Evolutionary conservation across 1,140 invertebrate species (phyloP), one percentile per base, ranked within the genome.

Genomic region (Neuroterus valhalla): DNA sequence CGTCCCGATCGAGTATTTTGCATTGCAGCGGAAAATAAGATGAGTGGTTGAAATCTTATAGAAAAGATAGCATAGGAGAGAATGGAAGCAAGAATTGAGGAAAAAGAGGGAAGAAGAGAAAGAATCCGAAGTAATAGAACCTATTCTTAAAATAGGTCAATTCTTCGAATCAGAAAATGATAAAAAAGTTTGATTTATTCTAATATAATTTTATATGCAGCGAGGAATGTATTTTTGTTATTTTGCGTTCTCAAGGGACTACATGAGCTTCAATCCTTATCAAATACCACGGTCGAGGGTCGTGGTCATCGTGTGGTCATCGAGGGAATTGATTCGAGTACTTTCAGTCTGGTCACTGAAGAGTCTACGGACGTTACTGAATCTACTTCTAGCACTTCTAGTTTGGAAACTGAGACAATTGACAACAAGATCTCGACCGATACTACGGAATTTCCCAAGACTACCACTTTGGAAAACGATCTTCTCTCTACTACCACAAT

Each of bases 351-450:
- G 43, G 69, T 73, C 14, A 44, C 52, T 70, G 75, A 79, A 45
- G 74, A 75, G 72, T 66, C 76, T 21, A 72, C 76, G 38, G 76
- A 77, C 44, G 42, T 77, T 55, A 81, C 78, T 6, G 83, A 85
- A 67, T 76, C 83, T 45, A 85, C 82, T 21, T 80, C 78, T 23
- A 80, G 74, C 74, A 73, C 73, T 42, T 82, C 85, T 52, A 85
- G 79, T 17, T 74, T 83, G 31, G 84, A 87, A 68, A 86, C 85
- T 31, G 86, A 89, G 77, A 87, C 84, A 52, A 87, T 89, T 84
- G 78, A 87, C 78, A 89, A 89, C 76, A 87, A 89, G 79, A 88
- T 89, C 55, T 82, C 85, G 46, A 82, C 82, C 38, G 87, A 88
- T 70, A 86, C 79, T 26, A 82, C 82, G 66, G 82, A 87, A 75